Evolutionary conservation across 2,113 vertebrate species (phyloP).

Genomic region (Triplophysa rosa): DNA sequence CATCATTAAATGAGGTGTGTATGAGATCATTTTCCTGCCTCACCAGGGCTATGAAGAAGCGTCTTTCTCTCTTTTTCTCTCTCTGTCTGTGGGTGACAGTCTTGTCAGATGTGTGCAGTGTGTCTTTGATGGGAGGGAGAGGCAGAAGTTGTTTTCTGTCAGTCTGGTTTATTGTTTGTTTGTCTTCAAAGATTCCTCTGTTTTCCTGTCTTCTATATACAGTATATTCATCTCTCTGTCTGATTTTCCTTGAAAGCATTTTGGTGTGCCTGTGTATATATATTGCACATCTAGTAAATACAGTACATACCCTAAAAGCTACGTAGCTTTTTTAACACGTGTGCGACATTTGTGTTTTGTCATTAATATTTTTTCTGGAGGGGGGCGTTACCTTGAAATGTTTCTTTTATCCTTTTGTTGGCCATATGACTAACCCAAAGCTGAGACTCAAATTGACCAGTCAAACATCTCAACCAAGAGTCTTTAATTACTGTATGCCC

Average conservation of each 20-base stretch:
- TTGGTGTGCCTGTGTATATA: too few relatives aligned
- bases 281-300: too few relatives aligned
- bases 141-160: conserved; percentile 39
- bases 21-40: conserved; percentile 1
- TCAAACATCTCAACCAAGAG: too few relatives aligned
- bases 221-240: neutral
- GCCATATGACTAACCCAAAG: too few relatives aligned
- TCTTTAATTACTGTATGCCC: too few relatives aligned
- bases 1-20: conserved; percentile 4
- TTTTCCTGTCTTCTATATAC: conserved; percentile 23
- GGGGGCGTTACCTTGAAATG: too few relatives aligned
- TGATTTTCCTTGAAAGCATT: neutral
- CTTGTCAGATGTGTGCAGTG: conserved; percentile 7
- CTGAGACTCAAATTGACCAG: too few relatives aligned
- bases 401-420: too few relatives aligned
- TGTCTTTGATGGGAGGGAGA: conserved; percentile 17
- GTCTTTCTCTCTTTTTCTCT: neutral
- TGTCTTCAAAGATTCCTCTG: conserved; percentile 18
- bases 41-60: neutral
- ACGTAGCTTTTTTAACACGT: too few relatives aligned
- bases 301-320: too few relatives aligned
- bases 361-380: too few relatives aligned
- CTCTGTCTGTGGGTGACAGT: conserved; percentile 23
- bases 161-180: conserved; percentile 46
- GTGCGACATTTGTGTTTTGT: too few relatives aligned